Percentiles rank a stretch among this genome's conserved stretches.
These are phyloP conservation scores for Callionymus lyra DNA, from an alignment of 2,113 vertebrate genomes.

Conservation along the genomic window DNA sequence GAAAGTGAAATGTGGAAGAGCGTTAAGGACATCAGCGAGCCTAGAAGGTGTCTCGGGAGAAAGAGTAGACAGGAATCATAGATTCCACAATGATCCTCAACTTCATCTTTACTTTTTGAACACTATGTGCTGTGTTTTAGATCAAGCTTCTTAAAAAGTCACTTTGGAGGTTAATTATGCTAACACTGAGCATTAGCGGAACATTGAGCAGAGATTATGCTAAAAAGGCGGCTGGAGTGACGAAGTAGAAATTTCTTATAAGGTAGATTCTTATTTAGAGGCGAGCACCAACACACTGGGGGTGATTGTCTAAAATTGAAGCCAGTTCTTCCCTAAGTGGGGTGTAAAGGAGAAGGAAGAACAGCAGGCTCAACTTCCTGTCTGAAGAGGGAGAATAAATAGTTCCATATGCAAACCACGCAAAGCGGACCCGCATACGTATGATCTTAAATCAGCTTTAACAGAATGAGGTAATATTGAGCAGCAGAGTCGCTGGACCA, in stretches of 20 bases:
- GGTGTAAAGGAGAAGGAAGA: constrained; percentile 32
- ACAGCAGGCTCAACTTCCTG: constrained; percentile 39
- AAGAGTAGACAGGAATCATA: no score
- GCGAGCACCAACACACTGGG: constrained; percentile 8
- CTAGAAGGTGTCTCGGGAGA: no score
- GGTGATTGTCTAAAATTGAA: constrained; percentile 22
- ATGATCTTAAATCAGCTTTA: constrained; percentile 10
- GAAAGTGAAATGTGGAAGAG: no score
- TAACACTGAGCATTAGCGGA: background rate
- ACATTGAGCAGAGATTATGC: constrained; percentile 25
- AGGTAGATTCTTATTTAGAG: constrained; percentile 12
- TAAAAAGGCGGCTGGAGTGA: constrained; percentile 22
- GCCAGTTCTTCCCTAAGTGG: constrained; percentile 20
- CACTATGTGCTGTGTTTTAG: no score
- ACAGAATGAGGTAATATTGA: constrained; percentile 31
- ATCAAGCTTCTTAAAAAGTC: background rate
- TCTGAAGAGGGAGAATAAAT: constrained; percentile 56
- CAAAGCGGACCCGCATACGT: constrained; percentile 20
- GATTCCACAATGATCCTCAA: no score
- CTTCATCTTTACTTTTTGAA: no score
- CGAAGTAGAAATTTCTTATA: constrained; percentile 8
- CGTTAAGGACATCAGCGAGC: no score
- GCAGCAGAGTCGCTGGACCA: constrained; percentile 17
- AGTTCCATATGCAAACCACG: constrained; percentile 50
- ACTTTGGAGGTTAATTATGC: constrained; percentile 1